These are phyloP conservation scores for Echiichthys vipera DNA, from an alignment of 2,797 vertebrate genomes.

Conservation along the genomic window DNA sequence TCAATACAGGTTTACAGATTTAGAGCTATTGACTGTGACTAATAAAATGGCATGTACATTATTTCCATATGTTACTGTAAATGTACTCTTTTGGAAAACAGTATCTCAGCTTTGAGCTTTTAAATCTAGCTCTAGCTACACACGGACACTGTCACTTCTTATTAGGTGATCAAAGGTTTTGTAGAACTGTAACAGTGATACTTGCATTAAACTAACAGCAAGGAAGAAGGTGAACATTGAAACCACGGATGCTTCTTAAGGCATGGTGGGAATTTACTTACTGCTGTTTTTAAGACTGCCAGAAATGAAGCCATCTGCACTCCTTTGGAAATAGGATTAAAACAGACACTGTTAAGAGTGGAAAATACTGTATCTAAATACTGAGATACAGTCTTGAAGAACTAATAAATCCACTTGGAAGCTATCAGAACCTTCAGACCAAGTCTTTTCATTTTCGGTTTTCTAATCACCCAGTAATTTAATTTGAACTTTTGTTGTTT, in stretches of 20 bases:
- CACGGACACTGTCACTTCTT: neutral
- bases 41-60: accelerated
- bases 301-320: neutral
- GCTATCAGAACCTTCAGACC: neutral
- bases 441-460: neutral
- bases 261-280: neutral
- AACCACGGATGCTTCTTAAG: neutral
- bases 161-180: neutral
- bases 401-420: slow-evolving; percentile 2
- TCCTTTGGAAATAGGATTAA: neutral
- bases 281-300: neutral
- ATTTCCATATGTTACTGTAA: neutral
- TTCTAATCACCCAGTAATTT: neutral
- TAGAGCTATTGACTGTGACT: neutral
- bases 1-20: neutral
- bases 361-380: neutral
- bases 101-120: neutral
- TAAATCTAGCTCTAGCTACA: neutral
- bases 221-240: neutral
- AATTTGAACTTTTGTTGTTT: slow-evolving; percentile 8
- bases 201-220: neutral
- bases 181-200: neutral
- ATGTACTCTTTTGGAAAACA: neutral
- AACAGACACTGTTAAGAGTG: neutral
- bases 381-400: neutral